These are phyloP conservation scores for Desmodus rotundus DNA, from an alignment of 2,113 vertebrate species.

Conservation along the genomic window DNA sequence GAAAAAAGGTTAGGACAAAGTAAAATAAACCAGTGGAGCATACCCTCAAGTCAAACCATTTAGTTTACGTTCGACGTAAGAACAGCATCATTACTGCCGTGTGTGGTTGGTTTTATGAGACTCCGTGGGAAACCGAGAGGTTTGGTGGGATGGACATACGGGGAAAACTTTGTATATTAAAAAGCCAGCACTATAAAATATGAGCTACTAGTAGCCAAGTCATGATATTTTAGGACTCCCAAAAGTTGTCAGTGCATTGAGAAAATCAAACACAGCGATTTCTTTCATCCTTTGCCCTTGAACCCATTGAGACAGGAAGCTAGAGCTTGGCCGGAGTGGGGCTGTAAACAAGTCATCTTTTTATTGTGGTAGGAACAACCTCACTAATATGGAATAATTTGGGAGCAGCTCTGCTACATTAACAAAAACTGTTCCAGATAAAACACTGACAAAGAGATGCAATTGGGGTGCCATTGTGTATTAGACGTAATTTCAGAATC, in stretches of 20 bases:
- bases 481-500: neutral
- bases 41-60: neutral
- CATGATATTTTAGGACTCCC: neutral
- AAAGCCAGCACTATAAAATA: neutral
- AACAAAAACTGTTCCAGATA: neutral
- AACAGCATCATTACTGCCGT: neutral
- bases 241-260: neutral
- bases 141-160: rapidly evolving
- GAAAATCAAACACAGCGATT: neutral
- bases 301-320: neutral
- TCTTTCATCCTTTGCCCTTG: neutral
- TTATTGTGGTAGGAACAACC: neutral
- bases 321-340: neutral
- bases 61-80: neutral
- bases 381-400: neutral
- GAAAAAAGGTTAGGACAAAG: neutral
- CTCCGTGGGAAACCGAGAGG: neutral
- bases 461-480: rapidly evolving
- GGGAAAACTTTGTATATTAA: neutral
- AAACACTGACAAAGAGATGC: neutral
- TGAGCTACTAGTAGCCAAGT: neutral
- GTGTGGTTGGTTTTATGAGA: neutral
- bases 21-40: neutral
- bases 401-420: neutral
- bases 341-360: neutral